phyloP scores from a whole-genome alignment of 2,797 vertebrate species.

The Taeniopygia guttata region DNA sequence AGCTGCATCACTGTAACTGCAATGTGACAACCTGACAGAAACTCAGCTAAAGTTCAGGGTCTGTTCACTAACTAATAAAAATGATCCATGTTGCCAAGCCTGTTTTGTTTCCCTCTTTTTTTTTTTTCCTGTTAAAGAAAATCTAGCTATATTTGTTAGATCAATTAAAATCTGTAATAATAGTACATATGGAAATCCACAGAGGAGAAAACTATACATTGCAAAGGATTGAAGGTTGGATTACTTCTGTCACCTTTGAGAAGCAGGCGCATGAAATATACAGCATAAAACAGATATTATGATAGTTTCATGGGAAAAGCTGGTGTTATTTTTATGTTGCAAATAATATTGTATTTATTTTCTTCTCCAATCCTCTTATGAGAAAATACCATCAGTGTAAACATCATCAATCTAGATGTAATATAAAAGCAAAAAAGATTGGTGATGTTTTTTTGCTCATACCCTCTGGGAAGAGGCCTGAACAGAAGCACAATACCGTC shows the following conservation, averaged over 20 bases:
- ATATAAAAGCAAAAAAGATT: not conserved
- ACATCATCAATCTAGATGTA: not conserved
- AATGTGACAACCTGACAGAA: not conserved
- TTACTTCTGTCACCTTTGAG: not conserved
- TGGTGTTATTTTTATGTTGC: not conserved
- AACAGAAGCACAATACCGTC: not conserved
- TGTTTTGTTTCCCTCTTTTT: rapidly evolving
- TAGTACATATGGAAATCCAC: not conserved
- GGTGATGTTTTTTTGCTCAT: not conserved
- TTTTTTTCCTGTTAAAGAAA: not conserved
- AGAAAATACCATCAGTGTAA: not conserved
- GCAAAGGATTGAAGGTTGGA: not conserved
- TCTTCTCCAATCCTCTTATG: not conserved
- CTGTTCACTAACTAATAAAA: not conserved
- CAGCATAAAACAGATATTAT: not conserved
- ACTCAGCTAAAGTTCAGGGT: not conserved
- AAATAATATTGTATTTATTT: not conserved
- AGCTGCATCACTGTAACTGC: not conserved
- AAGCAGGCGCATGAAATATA: not conserved
- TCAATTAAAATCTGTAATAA: not conserved
- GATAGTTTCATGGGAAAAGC: not conserved
- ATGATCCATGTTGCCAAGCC: not conserved
- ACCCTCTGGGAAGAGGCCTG: not conserved
- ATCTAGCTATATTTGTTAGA: not conserved
- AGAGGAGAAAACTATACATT: not conserved